Percentiles rank a stretch among this genome's conserved stretches.
These are phyloP conservation scores for Oncorhynchus kisutch DNA, from an alignment of 2,113 vertebrate species.

Conservation along the genomic window DNA sequence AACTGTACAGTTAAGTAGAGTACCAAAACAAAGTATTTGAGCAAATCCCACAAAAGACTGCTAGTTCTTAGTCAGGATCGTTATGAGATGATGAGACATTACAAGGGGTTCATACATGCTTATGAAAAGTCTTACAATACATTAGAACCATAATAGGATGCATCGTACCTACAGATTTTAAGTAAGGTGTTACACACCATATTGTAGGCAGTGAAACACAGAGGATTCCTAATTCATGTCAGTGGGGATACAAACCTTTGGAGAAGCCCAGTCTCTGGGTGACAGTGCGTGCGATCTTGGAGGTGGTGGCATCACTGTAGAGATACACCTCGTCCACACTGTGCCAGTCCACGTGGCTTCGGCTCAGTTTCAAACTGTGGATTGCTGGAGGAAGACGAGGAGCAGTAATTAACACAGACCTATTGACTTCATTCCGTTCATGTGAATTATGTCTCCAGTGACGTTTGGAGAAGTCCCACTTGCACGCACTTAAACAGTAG, in stretches of 20 bases:
- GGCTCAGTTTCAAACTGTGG: slow-evolving; percentile 88
- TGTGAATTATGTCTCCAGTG: not conserved
- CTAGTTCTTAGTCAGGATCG: too few species aligned
- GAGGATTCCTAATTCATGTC: too few species aligned
- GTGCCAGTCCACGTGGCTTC: slow-evolving; percentile 96
- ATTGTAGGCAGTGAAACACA: too few species aligned
- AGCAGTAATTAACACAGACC: slow-evolving; percentile 22
- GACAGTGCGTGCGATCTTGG: slow-evolving; percentile 92
- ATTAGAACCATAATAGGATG: too few species aligned
- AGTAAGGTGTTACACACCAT: too few species aligned
- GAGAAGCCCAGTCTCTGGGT: slow-evolving; percentile 94
- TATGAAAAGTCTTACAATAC: too few species aligned
- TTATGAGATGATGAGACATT: too few species aligned
- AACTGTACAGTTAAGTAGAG: too few species aligned
- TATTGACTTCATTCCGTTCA: slow-evolving; percentile 24
- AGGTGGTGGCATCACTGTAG: slow-evolving; percentile 94
- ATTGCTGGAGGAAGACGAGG: slow-evolving; percentile 69
- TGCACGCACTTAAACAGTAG: not conserved
- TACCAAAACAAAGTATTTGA: too few species aligned
- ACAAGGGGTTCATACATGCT: too few species aligned
- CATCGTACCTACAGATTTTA: too few species aligned
- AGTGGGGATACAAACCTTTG: slow-evolving; percentile 78
- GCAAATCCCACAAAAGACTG: too few species aligned
- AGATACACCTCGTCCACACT: slow-evolving; percentile 92
- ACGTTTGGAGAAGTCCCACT: not conserved